Evolutionary conservation across 2,797 vertebrate genomes (phyloP), one percentile per base, ranked within the genome.

Genomic region (Scolopax bukidnonensis): DNA sequence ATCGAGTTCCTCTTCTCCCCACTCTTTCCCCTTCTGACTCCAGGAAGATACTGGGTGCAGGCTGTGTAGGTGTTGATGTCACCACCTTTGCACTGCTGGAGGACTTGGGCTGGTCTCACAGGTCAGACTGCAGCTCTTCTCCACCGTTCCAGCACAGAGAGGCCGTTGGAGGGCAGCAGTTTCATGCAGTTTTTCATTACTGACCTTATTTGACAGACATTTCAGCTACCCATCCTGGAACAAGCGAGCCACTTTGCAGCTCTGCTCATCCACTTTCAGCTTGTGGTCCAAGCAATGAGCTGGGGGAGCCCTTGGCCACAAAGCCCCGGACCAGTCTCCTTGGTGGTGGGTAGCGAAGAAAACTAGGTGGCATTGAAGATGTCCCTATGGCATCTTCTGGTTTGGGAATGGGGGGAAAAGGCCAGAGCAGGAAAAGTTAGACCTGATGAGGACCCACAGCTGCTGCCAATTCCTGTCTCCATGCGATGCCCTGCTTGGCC

Each of bases 291-390:
- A 45, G 16, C 53, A 50, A 40, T 0, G 1, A 85, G 10, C 6
- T 19, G 38, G 0, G 1, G 19, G 7, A 68, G 15, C 0, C 0
- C 21, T 63, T 25, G 32, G 45, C 20, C 36, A 16, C 41, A 43
- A 54, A 77, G 11, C 11, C 2, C 7, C 4, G 4, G 16, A 24
- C 33, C 56, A 27, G 14, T 14, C 16, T 85, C n/a, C 30, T 71
- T 20, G 12, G 43, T 50, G 9, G 5, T 45, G 16, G 13, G 12
- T 6, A 59, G 27, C 51, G 70, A 79, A 85, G 16, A 27, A 53
- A 74, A 82, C 4, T 14, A 4, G 5, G n/a, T 30, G 45, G 10
- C 32, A 53, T 11, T 48, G 23, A n/a, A 61, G 27, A n/a, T 15
- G 5, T 27, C 25, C 50, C 32, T 80, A 2, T 2, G n/a, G 14